These are phyloP conservation scores for Formica exsecta DNA, from an alignment of 1,140 invertebrate species.

Conservation along the genomic window DNA sequence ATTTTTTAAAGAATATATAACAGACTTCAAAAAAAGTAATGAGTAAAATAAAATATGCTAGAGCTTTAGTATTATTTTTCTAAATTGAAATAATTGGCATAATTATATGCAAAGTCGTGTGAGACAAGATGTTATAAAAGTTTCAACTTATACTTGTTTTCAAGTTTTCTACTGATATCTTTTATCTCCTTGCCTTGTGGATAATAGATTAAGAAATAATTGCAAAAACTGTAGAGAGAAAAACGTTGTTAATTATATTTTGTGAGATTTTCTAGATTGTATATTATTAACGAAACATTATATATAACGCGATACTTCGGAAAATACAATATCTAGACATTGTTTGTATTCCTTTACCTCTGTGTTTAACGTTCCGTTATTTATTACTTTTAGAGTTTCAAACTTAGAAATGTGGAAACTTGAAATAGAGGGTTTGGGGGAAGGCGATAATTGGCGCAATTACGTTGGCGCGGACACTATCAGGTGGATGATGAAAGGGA, in stretches of 20 bases:
- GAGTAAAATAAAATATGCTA: background rate
- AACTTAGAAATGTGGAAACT: constrained; percentile 54
- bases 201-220: constrained; percentile 22
- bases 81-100: constrained; percentile 5
- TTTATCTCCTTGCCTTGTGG: background rate
- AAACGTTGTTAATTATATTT: constrained; percentile 26
- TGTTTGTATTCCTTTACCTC: background rate
- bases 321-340: background rate
- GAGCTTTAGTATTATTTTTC: constrained; percentile 12
- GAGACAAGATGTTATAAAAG: background rate
- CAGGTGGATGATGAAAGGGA: constrained; percentile 62
- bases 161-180: constrained; percentile 27
- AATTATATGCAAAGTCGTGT: background rate
- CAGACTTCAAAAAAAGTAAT: constrained; percentile 3
- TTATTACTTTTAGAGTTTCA: constrained; percentile 47
- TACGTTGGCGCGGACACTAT: constrained; percentile 61
- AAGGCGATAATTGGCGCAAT: constrained; percentile 56
- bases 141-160: constrained; percentile 34
- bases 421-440: constrained; percentile 29
- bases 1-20: constrained; percentile 13
- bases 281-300: background rate
- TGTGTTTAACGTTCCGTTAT: background rate
- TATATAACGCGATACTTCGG: background rate
- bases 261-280: background rate
- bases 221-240: constrained; percentile 8